phyloP scores from a whole-genome alignment of 1,140 invertebrate species.

The Aporrectodea caliginosa region DNA sequence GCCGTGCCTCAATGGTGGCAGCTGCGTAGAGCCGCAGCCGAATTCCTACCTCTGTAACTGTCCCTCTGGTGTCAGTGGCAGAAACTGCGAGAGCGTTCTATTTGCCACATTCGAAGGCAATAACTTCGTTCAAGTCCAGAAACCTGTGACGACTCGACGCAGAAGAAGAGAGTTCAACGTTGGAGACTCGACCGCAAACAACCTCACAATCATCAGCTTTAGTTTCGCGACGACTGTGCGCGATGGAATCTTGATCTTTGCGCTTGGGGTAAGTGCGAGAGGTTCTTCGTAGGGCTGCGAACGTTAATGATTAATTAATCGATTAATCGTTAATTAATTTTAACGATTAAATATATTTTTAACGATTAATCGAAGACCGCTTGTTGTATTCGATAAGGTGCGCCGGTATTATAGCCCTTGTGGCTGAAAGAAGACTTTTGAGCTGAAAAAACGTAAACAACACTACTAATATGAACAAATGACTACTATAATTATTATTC shows the following conservation, averaged over 20 bases:
- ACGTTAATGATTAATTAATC: too few species aligned
- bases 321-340: too few species aligned
- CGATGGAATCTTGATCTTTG: conserved; percentile 28
- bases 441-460: too few species aligned
- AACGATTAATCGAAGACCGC: too few species aligned
- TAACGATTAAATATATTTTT: too few species aligned
- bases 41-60: conserved; percentile 15
- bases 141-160: neutral
- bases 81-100: conserved; percentile 80
- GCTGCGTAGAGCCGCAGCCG: neutral
- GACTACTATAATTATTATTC: too few species aligned
- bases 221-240: neutral
- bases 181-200: neutral
- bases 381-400: too few species aligned
- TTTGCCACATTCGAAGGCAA: conserved; percentile 31
- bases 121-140: conserved; percentile 14
- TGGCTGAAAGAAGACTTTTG: too few species aligned
- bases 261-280: neutral
- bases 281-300: too few species aligned
- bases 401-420: too few species aligned
- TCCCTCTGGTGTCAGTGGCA: conserved; percentile 64
- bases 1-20: conserved; percentile 19
- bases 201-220: conserved; percentile 14
- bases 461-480: too few species aligned
- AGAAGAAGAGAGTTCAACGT: conserved; percentile 4